Conservation (phyloP, 2,797 vertebrate genomes). For the Phoeniculus purpureus region DNA sequence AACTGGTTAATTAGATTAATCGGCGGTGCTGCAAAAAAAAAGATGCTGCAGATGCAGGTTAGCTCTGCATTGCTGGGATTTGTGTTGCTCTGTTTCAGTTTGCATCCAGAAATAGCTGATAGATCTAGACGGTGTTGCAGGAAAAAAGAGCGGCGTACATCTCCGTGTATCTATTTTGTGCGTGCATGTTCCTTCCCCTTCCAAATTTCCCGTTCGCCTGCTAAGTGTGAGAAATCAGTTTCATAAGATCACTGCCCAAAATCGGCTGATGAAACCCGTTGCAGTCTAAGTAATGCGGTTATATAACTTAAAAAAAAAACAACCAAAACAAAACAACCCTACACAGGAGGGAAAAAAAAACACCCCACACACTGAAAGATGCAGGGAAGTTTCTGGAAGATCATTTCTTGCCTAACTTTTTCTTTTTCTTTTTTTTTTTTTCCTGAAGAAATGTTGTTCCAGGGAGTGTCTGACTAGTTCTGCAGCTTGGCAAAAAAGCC, state of each 20-base stretch:
- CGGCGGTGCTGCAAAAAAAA: not conserved
- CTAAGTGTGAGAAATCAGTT: constrained; percentile 56
- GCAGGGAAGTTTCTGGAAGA: constrained; percentile 75
- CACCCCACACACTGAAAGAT: not conserved
- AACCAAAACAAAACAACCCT: not conserved
- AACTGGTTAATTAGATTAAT: constrained; percentile 65
- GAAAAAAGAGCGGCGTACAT: constrained; percentile 46
- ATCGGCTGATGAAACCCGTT: constrained; percentile 57
- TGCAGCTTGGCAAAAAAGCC: constrained; percentile 83
- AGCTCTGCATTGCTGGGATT: constrained; percentile 45
- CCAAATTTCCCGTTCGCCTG: constrained; percentile 50
- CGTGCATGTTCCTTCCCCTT: constrained; percentile 33
- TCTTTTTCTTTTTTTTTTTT: constrained; percentile 50
- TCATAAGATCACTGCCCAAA: constrained; percentile 59
- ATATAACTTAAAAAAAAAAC: constrained; percentile 41
- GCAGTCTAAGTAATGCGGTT: constrained; percentile 65
- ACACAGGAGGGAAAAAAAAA: not conserved
- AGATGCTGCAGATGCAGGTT: constrained; percentile 66
- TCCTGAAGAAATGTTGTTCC: constrained; percentile 73
- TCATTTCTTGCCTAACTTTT: constrained; percentile 69
- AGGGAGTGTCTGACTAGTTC: constrained; percentile 82
- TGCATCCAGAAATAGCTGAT: constrained; percentile 64
- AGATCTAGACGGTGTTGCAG: constrained; percentile 45
- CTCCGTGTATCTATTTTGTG: not conserved
- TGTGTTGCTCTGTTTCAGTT: constrained; percentile 37